phyloP scores from a whole-genome alignment of 1,140 invertebrate species.

The Magallana gigas region DNA sequence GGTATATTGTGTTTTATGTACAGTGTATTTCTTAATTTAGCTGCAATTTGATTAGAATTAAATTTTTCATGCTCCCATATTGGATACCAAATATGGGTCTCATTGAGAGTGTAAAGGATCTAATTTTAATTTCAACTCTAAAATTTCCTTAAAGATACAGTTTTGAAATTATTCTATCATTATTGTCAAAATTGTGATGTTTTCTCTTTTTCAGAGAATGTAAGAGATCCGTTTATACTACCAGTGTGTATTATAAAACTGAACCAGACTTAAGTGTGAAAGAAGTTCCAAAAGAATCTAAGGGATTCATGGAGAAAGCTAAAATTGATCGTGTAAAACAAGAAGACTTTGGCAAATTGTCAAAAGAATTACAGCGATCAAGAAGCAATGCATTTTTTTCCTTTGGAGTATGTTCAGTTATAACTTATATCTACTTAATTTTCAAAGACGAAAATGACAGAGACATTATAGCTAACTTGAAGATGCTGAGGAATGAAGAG shows the following conservation, averaged over 20 bases:
- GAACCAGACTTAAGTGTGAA: too few species aligned
- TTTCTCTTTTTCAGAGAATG: neutral
- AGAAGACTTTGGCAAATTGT: neutral
- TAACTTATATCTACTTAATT: neutral
- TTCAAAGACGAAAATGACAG: slow-evolving; percentile 1
- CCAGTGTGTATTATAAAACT: neutral
- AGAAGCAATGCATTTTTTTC: neutral
- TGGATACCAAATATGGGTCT: too few species aligned
- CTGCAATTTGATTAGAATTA: too few species aligned
- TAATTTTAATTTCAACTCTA: too few species aligned
- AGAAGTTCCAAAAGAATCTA: too few species aligned
- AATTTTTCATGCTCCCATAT: too few species aligned
- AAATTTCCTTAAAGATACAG: too few species aligned
- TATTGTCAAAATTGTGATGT: neutral
- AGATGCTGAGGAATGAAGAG: neutral
- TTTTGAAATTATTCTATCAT: too few species aligned
- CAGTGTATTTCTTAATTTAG: too few species aligned
- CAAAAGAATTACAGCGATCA: neutral
- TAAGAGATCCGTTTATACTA: neutral
- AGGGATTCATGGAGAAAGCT: neutral
- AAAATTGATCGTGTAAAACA: neutral
- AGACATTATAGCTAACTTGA: slow-evolving; percentile 9
- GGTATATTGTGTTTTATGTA: too few species aligned
- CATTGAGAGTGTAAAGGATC: too few species aligned
- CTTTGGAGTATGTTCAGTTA: neutral